Evolutionary conservation across 2,888 invertebrate genomes (phyloP), one percentile per base, ranked within the genome.

Genomic region (Agriopis marginaria): DNA sequence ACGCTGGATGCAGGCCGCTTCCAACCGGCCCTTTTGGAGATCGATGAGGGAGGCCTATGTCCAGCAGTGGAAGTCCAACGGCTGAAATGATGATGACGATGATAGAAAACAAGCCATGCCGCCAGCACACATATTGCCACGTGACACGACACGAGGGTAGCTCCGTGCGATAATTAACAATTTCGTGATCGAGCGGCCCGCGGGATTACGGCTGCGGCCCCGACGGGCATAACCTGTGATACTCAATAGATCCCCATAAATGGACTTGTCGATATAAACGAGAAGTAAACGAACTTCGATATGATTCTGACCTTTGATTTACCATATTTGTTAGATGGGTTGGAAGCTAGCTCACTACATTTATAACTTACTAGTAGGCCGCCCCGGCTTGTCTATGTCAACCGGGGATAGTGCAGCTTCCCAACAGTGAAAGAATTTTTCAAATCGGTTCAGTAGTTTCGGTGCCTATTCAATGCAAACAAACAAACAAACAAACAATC

Each of bases 121-220:
- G 10, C 49, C 42, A 23, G 14, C 56, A 3, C 11, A 32, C 47
- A 39, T 12, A 32, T 50, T 42, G 47, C 53, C 61, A 56, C 23
- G 45, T 45, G 40, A 11, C 51, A 14, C 51, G 11, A 8, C 47
- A 12, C 55, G 50, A 44, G 63, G 50, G 42, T 40, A 42, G 63
- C 62, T 49, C 49, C 60, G 65, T 56, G 69, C 59, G 76, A 78
- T 81, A 79, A 81, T 80, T 80, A 81, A 73, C 79, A 79, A 81
- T 81, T 81, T 81, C 75, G 78, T 76, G 79, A 76, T 70, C 71
- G 77, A 77, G 70, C 75, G 74, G 72, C 59, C 72, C 67, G 66
- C 66, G 66, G 77, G 72, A 75, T 75, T 74, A 73, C 62, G 54
- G 39, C 54, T 51, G 40, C 14, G 40, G 61, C 65, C 67, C 68